Evolutionary conservation across 2,113 vertebrate genomes (phyloP).

Genomic region (Calyptommatus sinebrachiatus): DNA sequence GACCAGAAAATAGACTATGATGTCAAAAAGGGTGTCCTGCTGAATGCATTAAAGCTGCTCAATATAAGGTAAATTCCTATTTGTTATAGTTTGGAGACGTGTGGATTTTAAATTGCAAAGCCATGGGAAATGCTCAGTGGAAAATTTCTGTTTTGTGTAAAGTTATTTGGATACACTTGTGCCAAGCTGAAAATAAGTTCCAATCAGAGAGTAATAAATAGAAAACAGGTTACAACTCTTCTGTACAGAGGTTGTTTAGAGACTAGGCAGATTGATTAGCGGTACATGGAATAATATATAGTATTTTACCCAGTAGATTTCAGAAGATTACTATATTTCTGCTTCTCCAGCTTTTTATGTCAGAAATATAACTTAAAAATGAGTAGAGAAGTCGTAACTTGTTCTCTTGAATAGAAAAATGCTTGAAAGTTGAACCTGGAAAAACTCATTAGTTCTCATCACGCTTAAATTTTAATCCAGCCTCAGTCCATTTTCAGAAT

Average conservation of each 20-base stretch:
- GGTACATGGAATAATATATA: background rate
- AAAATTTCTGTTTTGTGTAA: background rate
- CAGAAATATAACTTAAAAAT: background rate
- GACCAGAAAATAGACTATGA: conserved; percentile 98
- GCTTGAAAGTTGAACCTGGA: background rate
- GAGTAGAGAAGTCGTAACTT: background rate
- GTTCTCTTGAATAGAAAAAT: background rate
- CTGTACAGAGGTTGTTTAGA: background rate
- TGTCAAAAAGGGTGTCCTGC: conserved; percentile 92
- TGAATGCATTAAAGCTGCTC: conserved; percentile 91
- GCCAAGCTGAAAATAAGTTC: background rate
- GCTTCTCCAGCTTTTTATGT: background rate
- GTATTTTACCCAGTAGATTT: background rate
- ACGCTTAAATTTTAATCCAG: too few relatives aligned
- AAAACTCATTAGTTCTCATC: background rate
- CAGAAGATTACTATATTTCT: background rate
- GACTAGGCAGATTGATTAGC: background rate
- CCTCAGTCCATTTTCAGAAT: too few relatives aligned
- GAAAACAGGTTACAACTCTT: background rate
- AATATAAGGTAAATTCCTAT: conserved; percentile 84
- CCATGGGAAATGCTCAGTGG: background rate
- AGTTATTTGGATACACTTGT: conserved; percentile 23
- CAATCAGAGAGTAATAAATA: background rate
- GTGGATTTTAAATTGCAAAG: fast-evolving
- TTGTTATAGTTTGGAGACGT: background rate